These are phyloP conservation scores for Sitophilus oryzae DNA, from an alignment of 1,140 invertebrate species.

Conservation along the genomic window DNA sequence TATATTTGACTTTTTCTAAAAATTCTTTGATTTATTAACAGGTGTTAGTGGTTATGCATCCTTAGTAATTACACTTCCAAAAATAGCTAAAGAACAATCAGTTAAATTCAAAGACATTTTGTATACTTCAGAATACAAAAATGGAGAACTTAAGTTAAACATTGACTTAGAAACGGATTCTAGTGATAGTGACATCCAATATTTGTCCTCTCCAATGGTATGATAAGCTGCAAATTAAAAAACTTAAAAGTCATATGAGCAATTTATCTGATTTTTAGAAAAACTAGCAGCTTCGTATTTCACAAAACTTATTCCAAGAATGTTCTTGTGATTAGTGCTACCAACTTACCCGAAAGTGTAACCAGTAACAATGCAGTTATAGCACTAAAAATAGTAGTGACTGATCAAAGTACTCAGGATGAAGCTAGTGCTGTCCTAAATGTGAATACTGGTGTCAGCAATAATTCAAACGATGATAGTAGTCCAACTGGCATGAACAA, in stretches of 20 bases:
- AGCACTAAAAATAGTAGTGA: constrained; percentile 13
- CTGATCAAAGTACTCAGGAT: constrained; percentile 8
- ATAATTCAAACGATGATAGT: not conserved
- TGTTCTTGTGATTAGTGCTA: not conserved
- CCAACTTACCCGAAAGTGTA: constrained; percentile 8
- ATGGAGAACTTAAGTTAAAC: constrained; percentile 1
- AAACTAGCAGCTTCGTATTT: not conserved
- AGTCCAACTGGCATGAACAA: constrained; percentile 15
- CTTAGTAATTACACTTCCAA: constrained; percentile 24
- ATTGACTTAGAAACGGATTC: not conserved
- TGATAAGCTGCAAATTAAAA: too few species aligned
- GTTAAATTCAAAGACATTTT: constrained; percentile 16
- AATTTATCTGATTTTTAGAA: not conserved
- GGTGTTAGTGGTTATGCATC: constrained; percentile 8
- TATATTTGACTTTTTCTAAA: not conserved
- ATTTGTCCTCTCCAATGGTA: constrained; percentile 16
- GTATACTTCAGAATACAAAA: constrained; percentile 9
- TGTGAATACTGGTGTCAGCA: constrained; percentile 6
- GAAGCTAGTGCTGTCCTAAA: constrained; percentile 12
- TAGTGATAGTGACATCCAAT: constrained; percentile 1
- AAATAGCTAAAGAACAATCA: not conserved
- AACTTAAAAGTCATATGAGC: not conserved
- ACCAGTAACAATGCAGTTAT: constrained; percentile 4
- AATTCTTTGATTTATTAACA: not conserved
- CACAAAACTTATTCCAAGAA: not conserved